Conservation (phyloP, 2,113 vertebrate species). For the Gadus chalcogrammus region DNA sequence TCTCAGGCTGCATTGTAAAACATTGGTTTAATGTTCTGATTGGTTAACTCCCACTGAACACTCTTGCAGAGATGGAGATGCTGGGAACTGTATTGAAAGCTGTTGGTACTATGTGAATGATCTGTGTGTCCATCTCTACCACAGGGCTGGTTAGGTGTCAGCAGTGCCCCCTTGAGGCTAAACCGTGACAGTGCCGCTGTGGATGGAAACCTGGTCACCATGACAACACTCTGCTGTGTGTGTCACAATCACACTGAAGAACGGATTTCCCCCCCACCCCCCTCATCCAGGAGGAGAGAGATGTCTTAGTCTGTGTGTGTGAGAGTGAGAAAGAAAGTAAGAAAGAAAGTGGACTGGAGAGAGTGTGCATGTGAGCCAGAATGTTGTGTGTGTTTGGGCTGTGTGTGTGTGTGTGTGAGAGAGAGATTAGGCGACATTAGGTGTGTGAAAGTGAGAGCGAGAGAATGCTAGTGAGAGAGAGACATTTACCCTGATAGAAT, state of each 20-base stretch:
- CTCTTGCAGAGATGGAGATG: background rate
- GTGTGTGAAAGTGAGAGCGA: conserved; percentile 4
- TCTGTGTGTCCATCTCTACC: background rate
- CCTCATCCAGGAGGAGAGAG: conserved; percentile 40
- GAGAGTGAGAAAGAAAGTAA: conserved; percentile 24
- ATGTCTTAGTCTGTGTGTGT: conserved; percentile 11
- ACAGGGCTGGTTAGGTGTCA: conserved; percentile 66
- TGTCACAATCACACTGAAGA: conserved; percentile 62
- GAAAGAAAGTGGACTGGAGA: background rate
- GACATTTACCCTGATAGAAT: conserved; percentile 57
- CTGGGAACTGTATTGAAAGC: background rate
- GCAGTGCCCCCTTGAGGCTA: conserved; percentile 54
- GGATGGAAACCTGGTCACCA: conserved; percentile 45
- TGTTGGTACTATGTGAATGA: background rate
- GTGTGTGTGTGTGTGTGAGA: conserved; percentile 9
- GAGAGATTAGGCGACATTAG: background rate
- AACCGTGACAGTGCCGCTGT: conserved; percentile 50
- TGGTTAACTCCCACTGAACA: background rate
- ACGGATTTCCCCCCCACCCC: conserved; percentile 55
- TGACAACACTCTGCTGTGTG: conserved; percentile 55
- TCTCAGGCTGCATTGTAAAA: background rate
- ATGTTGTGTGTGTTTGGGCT: too few relatives aligned
- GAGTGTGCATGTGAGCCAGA: too few relatives aligned
- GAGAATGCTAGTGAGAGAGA: background rate
- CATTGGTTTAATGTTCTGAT: too few relatives aligned